These are phyloP conservation scores for Otus scops DNA, from an alignment of 2,797 vertebrate species.

Conservation along the genomic window DNA sequence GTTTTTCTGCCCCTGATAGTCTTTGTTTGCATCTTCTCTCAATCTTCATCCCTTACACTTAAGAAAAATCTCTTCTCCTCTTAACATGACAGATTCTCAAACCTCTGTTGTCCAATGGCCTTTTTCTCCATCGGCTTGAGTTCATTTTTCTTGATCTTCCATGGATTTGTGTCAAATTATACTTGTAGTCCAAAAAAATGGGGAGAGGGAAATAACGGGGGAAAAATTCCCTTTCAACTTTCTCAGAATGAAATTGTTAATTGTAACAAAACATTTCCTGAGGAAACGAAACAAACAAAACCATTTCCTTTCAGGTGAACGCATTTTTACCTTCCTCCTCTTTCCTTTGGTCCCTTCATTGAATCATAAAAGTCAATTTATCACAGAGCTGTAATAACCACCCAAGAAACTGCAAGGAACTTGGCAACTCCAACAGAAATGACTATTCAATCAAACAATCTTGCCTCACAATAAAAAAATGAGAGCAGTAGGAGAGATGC, in stretches of 20 bases:
- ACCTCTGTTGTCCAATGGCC: background rate
- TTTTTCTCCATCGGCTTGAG: background rate
- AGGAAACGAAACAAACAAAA: background rate
- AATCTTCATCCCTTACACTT: background rate
- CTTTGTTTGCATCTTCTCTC: background rate
- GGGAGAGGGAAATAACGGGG: background rate
- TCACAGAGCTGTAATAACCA: background rate
- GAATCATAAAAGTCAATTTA: background rate
- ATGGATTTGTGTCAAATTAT: background rate
- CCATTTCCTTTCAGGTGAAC: background rate
- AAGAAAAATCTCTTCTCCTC: background rate
- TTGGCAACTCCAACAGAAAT: background rate
- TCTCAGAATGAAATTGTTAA: background rate
- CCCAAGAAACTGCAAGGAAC: background rate
- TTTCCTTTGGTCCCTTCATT: background rate
- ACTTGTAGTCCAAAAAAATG: background rate
- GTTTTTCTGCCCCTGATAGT: background rate
- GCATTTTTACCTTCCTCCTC: background rate
- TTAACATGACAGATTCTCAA: background rate
- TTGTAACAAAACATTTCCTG: background rate
- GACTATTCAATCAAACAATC: background rate
- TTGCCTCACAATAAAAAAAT: background rate
- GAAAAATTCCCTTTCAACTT: background rate
- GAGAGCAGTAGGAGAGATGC: background rate
- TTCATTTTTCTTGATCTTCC: background rate